Conservation (phyloP, 2,113 vertebrate species). For the Sphyrna mokarran region DNA sequence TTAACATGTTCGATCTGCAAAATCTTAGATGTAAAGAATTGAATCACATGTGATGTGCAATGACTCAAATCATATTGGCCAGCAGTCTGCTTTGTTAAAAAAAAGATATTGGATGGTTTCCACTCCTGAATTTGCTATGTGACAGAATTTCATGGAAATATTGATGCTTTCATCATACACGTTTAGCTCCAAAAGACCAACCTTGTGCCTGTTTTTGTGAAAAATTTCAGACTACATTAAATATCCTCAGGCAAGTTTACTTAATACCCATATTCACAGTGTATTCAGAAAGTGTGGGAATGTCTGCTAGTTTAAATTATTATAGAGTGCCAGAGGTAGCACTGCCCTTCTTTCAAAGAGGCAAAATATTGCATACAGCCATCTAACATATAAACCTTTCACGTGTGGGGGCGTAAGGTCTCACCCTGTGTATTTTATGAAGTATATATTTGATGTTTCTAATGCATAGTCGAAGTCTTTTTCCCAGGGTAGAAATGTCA, state of each 20-base stretch:
- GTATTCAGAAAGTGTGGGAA: not conserved
- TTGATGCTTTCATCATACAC: not conserved
- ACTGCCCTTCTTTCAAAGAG: not conserved
- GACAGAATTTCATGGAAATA: not conserved
- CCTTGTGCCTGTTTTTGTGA: not conserved
- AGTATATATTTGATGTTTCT: too few relatives aligned
- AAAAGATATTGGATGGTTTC: not conserved
- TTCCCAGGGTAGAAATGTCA: too few relatives aligned
- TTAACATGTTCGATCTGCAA: constrained; percentile 12
- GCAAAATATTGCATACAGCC: not conserved
- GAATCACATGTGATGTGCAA: not conserved
- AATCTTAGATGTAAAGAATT: not conserved
- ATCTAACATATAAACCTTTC: not conserved
- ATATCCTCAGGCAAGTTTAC: not conserved
- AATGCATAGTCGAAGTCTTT: too few relatives aligned
- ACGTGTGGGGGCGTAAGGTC: not conserved
- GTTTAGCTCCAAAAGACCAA: not conserved
- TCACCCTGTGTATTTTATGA: too few relatives aligned
- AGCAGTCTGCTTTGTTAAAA: not conserved
- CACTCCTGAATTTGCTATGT: not conserved
- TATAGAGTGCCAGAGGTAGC: not conserved
- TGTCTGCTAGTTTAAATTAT: not conserved
- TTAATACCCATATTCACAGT: too few relatives aligned
- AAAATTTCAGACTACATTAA: not conserved
- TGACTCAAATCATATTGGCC: not conserved